Evolutionary conservation across 1,140 invertebrate genomes (phyloP).

Genomic region (Zelostemma sp.): DNA sequence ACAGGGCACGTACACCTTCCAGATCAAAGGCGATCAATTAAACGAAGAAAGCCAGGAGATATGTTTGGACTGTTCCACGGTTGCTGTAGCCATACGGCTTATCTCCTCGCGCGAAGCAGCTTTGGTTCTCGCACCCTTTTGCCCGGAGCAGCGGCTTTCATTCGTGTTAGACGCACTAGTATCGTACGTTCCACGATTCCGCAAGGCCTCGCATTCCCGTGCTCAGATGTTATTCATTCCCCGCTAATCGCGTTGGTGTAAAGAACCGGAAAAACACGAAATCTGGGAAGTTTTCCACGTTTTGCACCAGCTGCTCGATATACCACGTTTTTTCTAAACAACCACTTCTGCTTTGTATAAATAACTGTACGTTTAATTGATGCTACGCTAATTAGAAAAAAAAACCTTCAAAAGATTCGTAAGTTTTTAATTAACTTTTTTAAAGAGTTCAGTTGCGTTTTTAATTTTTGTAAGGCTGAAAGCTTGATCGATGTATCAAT

Average conservation of each 20-base stretch:
- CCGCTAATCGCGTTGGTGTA: too few species aligned
- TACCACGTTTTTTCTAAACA: too few species aligned
- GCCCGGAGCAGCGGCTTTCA: constrained; percentile 16
- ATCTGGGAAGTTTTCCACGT: too few species aligned
- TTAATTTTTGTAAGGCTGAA: too few species aligned
- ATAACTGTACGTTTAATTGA: too few species aligned
- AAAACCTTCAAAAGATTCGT: too few species aligned
- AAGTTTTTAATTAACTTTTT: too few species aligned
- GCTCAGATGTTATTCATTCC: constrained; percentile 21
- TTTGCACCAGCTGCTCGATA: too few species aligned
- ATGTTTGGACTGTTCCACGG: constrained; percentile 47
- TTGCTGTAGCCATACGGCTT: constrained; percentile 33
- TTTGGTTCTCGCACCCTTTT: constrained; percentile 39
- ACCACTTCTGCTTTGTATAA: too few species aligned
- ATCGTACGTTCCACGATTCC: constrained; percentile 18
- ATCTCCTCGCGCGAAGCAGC: constrained; percentile 32
- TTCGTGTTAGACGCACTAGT: constrained; percentile 31
- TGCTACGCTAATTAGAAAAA: too few species aligned
- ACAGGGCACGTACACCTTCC: constrained; percentile 36
- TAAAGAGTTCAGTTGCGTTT: too few species aligned
- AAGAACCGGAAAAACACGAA: neutral
- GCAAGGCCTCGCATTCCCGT: constrained; percentile 14
- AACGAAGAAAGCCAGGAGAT: constrained; percentile 61
- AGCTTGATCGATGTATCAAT: too few species aligned
- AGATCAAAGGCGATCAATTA: constrained; percentile 59